These are phyloP conservation scores for Paramormyrops hopkinsi DNA, from an alignment of 2,797 vertebrate genomes.

Conservation along the genomic window DNA sequence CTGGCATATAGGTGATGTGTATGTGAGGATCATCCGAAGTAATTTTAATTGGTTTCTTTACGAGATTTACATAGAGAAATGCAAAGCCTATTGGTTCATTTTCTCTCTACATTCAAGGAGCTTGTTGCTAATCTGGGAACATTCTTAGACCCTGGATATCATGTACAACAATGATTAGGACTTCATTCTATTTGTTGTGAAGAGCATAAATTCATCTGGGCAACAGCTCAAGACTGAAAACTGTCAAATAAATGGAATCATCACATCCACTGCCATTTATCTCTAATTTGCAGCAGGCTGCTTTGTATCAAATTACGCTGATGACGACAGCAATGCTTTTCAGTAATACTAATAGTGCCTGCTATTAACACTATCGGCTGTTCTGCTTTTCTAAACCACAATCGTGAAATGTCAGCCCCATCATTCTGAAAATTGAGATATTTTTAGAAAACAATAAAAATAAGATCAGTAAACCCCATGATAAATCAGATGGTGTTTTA, in stretches of 20 bases:
- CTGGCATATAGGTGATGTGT: neutral
- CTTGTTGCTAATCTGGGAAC: neutral
- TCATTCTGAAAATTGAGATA: neutral
- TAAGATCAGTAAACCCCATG: neutral
- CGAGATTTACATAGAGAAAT: neutral
- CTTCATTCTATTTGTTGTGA: neutral
- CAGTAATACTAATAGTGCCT: neutral
- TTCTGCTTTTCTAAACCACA: neutral
- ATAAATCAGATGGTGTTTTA: constrained; percentile 28
- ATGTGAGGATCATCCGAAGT: neutral
- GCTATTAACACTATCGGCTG: neutral
- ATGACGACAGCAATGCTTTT: neutral
- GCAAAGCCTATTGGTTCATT: neutral
- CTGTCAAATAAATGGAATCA: neutral
- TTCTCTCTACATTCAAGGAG: neutral
- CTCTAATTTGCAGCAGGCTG: neutral
- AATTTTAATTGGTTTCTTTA: neutral
- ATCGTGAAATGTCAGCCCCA: neutral
- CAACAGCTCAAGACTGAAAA: neutral
- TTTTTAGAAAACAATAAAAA: neutral
- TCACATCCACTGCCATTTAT: neutral
- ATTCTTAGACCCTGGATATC: neutral
- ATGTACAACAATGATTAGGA: neutral
- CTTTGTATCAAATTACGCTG: neutral
- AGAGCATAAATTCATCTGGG: neutral